Base-by-base conservation (phyloP, 2,113 vertebrate genomes). In the Nanorana parkeri region DNA sequence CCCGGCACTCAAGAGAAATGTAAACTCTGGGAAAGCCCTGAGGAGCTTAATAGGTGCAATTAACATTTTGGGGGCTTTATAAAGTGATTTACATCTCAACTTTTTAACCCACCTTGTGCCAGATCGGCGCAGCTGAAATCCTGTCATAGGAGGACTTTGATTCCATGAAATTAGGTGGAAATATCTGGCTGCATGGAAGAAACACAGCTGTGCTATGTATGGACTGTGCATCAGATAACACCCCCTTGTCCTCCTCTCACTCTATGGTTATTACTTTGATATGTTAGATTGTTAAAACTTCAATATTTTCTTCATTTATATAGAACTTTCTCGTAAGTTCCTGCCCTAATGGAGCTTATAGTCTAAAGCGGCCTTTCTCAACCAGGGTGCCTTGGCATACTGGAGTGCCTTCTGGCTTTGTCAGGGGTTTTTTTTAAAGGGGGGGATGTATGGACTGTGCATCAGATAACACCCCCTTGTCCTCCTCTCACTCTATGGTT, bases 11-110 rank as follows among this genome's bases (percentile, higher is more conserved):
- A 74, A 55, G 69, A 81, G 80, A 65, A 81, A 81, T 81, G 60
- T 81, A 81, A 81, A 81, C 80, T 74, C 47, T 56, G 80, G 80
- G 61, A 74, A 81, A 81, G 80, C 60, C 80, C 80, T 74, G 51
- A 55, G 28, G 60, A 74, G 69, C 74, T 81, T 81, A 74, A 81
- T 74, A 74, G 60, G 72, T 28, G 29, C 80, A 74, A 67, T 81
- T 81, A 81, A 74, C 60, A 81, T 82, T 75, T 74, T 65, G 58
- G 71, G 80, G 60, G 61, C n/a, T 82, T 74, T 82, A 63, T 36
- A 75, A 54, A 56, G 32, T 41, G 60, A 74, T 81, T 73, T 52
- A 66, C 60, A 74, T 66, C 71, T 66, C n/a, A 26, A 4, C 51
- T 23, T 47, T 41, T 72, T 72, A 64, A 72, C 67, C 29, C 69